Base-by-base conservation (phyloP, 1,140 invertebrate species). In the Formica selysi region DNA sequence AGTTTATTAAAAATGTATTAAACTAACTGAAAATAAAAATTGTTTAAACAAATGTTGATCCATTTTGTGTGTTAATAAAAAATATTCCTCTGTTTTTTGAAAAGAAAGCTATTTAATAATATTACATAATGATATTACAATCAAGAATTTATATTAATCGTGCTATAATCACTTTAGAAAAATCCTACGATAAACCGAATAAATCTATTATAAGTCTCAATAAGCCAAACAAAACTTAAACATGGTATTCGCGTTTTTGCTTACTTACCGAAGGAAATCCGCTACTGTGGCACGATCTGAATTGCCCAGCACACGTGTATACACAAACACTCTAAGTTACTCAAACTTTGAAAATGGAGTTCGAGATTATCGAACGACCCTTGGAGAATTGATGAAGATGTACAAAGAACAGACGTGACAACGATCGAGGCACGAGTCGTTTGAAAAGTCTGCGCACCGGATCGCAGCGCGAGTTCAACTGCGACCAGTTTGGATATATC, bases 191-290 rank as follows among this genome's bases (percentile, higher is more conserved):
- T 73, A 11, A 22, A 19, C 16, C 16, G 4, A 51, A 51, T 51
- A 19, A 19, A 51, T 5, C 16, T 51, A 51, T 48, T 48, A 48
- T 16, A 2, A 16, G 13, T 51, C 22, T 13, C 16, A 19, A 61
- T 32, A 32, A 59, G 22, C 0, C 38, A 29, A 73, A 81, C 8
- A 7, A 36, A 19, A 59, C 13, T 44, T 19, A 29, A 61, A n/a
- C 16, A 3, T 61, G 11, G 11, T 36, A 32, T 70, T 54, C 3
- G 4, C 64, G 1, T 71, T 71, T 41, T 71, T 19, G n/a, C 19
- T 29, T 61, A 83, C 68, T 83, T 83, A 83, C 79, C 54, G 44
- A 22, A 36, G 4, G 51, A 19, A 83, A 51, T 59, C 26, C 11
- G 26, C 64, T 71, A 61, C 8, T n/a, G 13, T 16, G 10, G 10